Evolutionary conservation across 1,140 invertebrate genomes (phyloP).

Genomic region (Tigriopus japonicus): DNA sequence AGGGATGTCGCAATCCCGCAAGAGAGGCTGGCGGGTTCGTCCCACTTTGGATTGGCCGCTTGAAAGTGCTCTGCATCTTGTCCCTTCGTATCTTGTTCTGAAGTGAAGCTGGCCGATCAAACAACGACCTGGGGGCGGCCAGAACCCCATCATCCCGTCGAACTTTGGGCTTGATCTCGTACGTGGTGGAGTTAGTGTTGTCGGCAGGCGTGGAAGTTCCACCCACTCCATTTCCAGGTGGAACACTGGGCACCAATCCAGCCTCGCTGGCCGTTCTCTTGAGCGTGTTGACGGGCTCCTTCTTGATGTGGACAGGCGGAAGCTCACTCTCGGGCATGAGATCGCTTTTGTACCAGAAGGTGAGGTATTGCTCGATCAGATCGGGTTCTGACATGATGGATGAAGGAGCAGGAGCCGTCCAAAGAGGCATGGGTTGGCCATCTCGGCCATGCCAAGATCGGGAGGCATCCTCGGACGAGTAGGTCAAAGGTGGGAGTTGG

Average conservation of each 20-base stretch:
- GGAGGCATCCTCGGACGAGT: neutral
- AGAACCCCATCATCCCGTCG: constrained; percentile 50
- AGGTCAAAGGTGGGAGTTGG: neutral
- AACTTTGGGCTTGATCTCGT: constrained; percentile 26
- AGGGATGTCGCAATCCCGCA: constrained; percentile 22
- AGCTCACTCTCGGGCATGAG: constrained; percentile 62
- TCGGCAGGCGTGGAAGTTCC: neutral
- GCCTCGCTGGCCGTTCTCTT: constrained; percentile 48
- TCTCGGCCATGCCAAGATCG: neutral
- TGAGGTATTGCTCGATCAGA: neutral
- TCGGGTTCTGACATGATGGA: neutral
- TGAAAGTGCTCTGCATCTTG: constrained; percentile 49
- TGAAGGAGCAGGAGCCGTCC: neutral
- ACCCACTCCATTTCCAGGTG: neutral
- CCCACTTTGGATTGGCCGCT: constrained; percentile 17
- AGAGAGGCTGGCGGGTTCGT: constrained; percentile 16
- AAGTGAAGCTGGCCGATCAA: constrained; percentile 61
- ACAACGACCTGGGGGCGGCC: constrained; percentile 58
- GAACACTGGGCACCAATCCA: constrained; percentile 23
- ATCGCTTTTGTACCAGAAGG: constrained; percentile 59
- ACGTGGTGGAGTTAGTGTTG: neutral
- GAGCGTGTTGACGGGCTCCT: constrained; percentile 33
- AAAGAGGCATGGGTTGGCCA: constrained; percentile 7
- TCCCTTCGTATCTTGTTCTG: constrained; percentile 55
- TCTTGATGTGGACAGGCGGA: constrained; percentile 63